These are phyloP conservation scores for Kradibia gibbosae DNA, from an alignment of 1,140 invertebrate genomes.

Conservation along the genomic window DNA sequence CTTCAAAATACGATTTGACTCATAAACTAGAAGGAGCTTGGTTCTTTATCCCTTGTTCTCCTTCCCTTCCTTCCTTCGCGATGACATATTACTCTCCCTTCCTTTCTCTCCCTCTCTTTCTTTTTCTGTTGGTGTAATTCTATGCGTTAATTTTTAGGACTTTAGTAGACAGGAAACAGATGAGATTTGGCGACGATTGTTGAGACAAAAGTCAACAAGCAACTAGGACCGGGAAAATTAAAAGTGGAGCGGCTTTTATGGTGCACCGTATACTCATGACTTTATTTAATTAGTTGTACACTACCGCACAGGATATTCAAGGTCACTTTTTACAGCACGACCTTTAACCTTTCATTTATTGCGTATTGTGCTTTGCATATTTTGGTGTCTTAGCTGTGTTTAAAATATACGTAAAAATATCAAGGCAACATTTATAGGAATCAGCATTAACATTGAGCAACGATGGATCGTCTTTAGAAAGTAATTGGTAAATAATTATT, in stretches of 20 bases:
- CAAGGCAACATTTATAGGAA: background rate
- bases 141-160: constrained; percentile 22
- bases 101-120: background rate
- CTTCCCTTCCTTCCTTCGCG: too few species aligned
- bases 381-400: background rate
- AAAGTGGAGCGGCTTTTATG: constrained; percentile 58
- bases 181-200: background rate
- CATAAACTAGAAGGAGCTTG: background rate
- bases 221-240: constrained; percentile 40
- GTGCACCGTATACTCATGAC: background rate
- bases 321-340: constrained; percentile 31
- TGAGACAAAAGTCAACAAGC: constrained; percentile 13
- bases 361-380: background rate
- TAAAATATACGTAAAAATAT: background rate
- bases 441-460: background rate
- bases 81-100: too few species aligned
- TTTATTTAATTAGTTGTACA: constrained; percentile 25
- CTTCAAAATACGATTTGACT: background rate
- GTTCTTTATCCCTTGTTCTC: too few species aligned
- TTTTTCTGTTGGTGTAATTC: background rate
- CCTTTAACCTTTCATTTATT: constrained; percentile 21
- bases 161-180: background rate
- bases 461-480: background rate
- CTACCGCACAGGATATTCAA: background rate
- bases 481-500: too few species aligned